Evolutionary conservation across 2,113 vertebrate species (phyloP), one percentile per base, ranked within the genome.

Genomic region (Lynx canadensis): DNA sequence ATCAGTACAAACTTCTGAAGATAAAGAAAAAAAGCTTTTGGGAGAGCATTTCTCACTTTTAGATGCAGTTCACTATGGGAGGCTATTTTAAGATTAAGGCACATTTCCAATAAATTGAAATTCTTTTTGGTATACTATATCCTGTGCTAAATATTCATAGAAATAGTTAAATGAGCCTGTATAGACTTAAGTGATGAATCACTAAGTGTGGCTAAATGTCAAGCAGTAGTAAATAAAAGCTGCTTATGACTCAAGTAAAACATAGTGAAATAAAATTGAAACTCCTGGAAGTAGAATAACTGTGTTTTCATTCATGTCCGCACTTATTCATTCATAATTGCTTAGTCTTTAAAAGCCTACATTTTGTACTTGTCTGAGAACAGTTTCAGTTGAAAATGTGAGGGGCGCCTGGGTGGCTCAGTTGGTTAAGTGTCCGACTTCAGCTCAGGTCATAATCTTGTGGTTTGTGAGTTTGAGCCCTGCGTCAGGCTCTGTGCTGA

Each of bases 11-110:
- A 76, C 65, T 94, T 79, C 16, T 71, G 80, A 92, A 92, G 87
- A 68, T 25, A 71, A 21, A 38, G 4, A 94, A 4, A 76, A 48
- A 60, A 95, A 36, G 6, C 4, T 41, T 84, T 48, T 18, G 52
- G 18, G n/a, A 76, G 10, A 7, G 10, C 27, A 84, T 81, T 89
- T 68, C 38, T 78, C 6, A 84, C n/a, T 65, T 95, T 86, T 69
- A 89, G 41, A 13, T 71, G n/a, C 52, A 88, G 23, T 96, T 87
- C 48, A 78, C 13, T 95, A 3, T 83, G 87, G 81, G n/a, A 92
- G 25, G 82, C 16, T 91, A 10, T 93, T 69, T 87, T 60, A 74
- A 93, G 31, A 91, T 50, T 68, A 57, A 90, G 65, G 15, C 33
- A 73, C 50, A 81, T 91, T 90, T 94, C 63, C 14, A 86, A 0